Base-by-base conservation (phyloP, 2,888 invertebrate genomes). In the Notodonta dromedarius region DNA sequence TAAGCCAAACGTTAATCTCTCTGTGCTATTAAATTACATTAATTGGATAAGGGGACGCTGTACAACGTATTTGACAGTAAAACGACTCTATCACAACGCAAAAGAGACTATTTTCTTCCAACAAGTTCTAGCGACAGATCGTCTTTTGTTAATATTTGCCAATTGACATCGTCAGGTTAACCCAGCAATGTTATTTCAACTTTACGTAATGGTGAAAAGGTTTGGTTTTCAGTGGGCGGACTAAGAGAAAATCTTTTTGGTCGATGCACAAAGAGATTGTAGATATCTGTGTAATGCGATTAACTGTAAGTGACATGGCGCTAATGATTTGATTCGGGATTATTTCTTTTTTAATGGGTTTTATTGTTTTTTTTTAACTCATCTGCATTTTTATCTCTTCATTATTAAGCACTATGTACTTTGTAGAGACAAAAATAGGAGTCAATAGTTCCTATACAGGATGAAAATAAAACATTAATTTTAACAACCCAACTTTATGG, bases 1-100 rank as follows among this genome's bases (percentile, higher is more conserved):
- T 92, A 91, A 90, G 82, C 78, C 82, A 68, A 80, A 79, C 85
- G 84, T 84, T 91, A 91, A 92, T 92, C 93, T 87, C 89, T 86
- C 84, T 85, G 86, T 85, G 87, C 89, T 90, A 92, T 93, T 93
- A 93, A 89, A 90, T 90, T 88, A 87, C 91, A 87, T 89, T 93
- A 93, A 93, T 93, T 93, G 93, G 90, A 83, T 82, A 73, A 80
- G 90, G 90, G 88, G 83, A 78, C 74, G 70, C 71, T 67, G 70
- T 67, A 69, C 66, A 66, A 67, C 76, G 74, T 75, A 65, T 66
- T 73, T 71, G 75, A 70, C 63, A 48, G 60, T 61, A 61, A 63
- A 59, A 40, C 57, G 24, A 69, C 76, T 71, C 63, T 83, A 85
- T 74, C 57, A 16, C 63, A 52, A 66, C 9, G 40, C 0, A 11